Percentiles rank a stretch among this genome's conserved stretches.
phyloP scores from a whole-genome alignment of 2,888 invertebrate species.

The Cerastis leucographa region DNA sequence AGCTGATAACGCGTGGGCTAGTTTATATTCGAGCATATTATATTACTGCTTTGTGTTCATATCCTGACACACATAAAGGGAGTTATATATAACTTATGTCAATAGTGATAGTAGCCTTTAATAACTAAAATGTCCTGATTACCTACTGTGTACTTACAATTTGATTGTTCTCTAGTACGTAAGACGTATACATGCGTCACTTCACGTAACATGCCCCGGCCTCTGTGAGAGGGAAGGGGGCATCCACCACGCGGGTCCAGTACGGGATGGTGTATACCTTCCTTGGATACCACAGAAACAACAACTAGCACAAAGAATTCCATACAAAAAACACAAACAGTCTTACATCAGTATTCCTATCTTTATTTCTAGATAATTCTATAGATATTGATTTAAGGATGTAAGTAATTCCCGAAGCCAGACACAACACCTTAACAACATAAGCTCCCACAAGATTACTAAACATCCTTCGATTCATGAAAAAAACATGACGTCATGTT shows the following conservation, averaged over 20 bases:
- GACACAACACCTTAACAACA: background rate
- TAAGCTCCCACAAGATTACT: background rate
- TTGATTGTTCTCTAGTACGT: background rate
- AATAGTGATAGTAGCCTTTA: background rate
- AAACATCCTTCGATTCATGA: conserved; percentile 4
- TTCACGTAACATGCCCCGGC: background rate
- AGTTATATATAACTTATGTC: conserved; percentile 29
- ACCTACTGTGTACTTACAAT: background rate
- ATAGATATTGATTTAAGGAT: background rate
- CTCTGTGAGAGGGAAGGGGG: background rate
- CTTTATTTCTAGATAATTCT: background rate
- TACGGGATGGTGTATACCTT: background rate
- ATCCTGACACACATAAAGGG: conserved; percentile 38
- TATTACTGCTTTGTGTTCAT: conserved; percentile 29
- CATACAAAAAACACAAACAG: background rate
- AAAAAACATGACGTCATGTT: conserved; percentile 29
- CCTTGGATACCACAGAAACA: background rate
- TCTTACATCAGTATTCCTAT: too few relatives aligned
- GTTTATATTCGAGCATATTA: conserved; percentile 20
- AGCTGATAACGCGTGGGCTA: conserved; percentile 46
- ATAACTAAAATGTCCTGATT: conserved; percentile 14
- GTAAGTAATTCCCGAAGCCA: background rate
- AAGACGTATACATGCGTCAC: background rate
- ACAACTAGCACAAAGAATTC: background rate
- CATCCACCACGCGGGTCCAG: background rate